phyloP scores from a whole-genome alignment of 2,113 vertebrate species.

The Erythrolamprus reginae region DNA sequence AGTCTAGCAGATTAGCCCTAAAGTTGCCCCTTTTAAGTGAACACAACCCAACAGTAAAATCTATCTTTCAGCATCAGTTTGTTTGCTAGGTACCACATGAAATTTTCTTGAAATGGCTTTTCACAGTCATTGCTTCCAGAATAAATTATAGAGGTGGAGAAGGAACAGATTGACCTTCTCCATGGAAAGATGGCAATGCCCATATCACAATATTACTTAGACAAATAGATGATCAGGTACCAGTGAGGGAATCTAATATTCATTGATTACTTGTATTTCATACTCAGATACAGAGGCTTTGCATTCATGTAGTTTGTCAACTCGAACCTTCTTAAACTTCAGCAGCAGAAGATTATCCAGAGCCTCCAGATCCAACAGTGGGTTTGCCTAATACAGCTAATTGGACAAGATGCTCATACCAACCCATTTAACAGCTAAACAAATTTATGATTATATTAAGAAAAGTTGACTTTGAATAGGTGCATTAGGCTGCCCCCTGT shows the following conservation, averaged over 20 bases:
- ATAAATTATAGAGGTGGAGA: background rate
- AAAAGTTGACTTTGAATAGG: constrained; percentile 18
- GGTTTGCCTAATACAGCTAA: constrained; percentile 3
- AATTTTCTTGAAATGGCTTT: background rate
- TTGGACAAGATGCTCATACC: background rate
- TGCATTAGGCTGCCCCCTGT: constrained; percentile 6
- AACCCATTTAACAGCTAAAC: background rate
- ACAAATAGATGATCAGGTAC: too few relatives aligned
- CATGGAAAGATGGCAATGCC: background rate
- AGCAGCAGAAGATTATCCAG: background rate
- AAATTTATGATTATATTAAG: constrained; percentile 13
- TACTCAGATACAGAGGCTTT: background rate
- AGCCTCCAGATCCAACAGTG: background rate
- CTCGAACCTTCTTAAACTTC: background rate
- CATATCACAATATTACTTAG: background rate
- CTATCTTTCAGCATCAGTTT: background rate
- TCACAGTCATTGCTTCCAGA: background rate
- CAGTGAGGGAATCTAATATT: background rate
- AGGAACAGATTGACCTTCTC: background rate
- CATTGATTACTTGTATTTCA: background rate
- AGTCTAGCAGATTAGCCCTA: background rate
- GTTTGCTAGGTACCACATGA: background rate
- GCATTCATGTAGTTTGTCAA: background rate
- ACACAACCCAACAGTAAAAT: background rate
- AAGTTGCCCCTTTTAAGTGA: background rate